Percentiles rank a stretch among this genome's conserved stretches.
Conservation (phyloP, 2,888 invertebrate genomes). For the Coelogynopora nodosa region DNA sequence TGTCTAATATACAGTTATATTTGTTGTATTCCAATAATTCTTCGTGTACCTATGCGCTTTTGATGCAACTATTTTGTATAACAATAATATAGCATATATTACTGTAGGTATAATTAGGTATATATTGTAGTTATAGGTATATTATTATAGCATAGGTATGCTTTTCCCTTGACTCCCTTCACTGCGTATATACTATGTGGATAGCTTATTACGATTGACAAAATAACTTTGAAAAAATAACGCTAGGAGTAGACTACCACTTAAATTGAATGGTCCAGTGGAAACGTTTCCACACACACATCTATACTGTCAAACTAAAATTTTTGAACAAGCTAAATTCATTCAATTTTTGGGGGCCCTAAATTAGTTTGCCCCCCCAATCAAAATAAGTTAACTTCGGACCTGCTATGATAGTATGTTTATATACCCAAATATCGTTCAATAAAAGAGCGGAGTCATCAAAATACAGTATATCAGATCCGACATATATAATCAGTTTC, state of each 20-base stretch:
- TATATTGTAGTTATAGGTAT: background rate
- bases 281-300: background rate
- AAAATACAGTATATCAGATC: too few relatives aligned
- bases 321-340: background rate
- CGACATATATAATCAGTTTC: too few relatives aligned
- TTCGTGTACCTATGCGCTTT: too few relatives aligned
- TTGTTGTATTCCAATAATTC: too few relatives aligned
- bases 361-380: background rate
- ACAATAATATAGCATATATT: too few relatives aligned
- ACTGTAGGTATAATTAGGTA: background rate
- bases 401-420: too few relatives aligned
- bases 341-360: background rate
- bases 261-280: background rate
- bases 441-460: too few relatives aligned
- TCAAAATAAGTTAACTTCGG: background rate
- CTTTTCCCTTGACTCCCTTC: background rate
- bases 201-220: background rate
- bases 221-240: background rate
- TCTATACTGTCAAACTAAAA: background rate
- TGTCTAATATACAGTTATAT: too few relatives aligned
- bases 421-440: too few relatives aligned
- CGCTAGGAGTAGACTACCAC: background rate
- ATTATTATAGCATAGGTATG: background rate
- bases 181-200: background rate
- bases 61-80: too few relatives aligned